Conservation (phyloP, 1,140 invertebrate genomes). For the Battus philenor region DNA sequence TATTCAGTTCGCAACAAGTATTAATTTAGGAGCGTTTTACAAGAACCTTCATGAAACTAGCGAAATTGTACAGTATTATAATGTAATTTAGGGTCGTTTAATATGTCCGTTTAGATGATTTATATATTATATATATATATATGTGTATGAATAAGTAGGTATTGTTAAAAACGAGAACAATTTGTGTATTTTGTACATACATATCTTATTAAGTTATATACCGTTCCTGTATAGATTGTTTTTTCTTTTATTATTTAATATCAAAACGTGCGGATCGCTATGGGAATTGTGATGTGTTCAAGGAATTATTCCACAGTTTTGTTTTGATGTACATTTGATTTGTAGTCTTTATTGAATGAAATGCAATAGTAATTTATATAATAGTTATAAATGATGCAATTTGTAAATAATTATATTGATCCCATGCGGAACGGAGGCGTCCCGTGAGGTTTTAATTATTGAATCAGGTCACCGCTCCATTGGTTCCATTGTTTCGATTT, state of each 20-base stretch:
- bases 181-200: constrained; percentile 66
- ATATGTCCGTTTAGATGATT: constrained; percentile 60
- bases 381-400: constrained; percentile 58
- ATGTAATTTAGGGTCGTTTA: constrained; percentile 58
- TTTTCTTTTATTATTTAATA: constrained; percentile 58
- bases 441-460: constrained; percentile 19
- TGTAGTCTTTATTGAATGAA: constrained; percentile 61
- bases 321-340: constrained; percentile 65
- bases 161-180: constrained; percentile 45
- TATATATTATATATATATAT: constrained; percentile 46
- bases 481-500: too few relatives aligned
- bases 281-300: constrained; percentile 72
- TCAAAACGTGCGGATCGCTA: constrained; percentile 51
- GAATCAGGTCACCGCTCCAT: constrained; percentile 43
- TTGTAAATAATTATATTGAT: constrained; percentile 63
- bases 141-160: too few relatives aligned
- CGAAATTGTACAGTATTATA: constrained; percentile 76
- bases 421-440: constrained; percentile 42
- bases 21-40: too few relatives aligned
- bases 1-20: too few relatives aligned
- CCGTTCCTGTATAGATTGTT: constrained; percentile 70
- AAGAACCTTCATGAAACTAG: constrained; percentile 68
- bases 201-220: constrained; percentile 71
- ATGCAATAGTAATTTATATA: constrained; percentile 75
- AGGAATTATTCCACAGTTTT: constrained; percentile 37